Percentiles rank a stretch among this genome's conserved stretches.
These are phyloP conservation scores for Hofmannophila pseudospretella DNA, from an alignment of 2,888 invertebrate species.

Conservation along the genomic window DNA sequence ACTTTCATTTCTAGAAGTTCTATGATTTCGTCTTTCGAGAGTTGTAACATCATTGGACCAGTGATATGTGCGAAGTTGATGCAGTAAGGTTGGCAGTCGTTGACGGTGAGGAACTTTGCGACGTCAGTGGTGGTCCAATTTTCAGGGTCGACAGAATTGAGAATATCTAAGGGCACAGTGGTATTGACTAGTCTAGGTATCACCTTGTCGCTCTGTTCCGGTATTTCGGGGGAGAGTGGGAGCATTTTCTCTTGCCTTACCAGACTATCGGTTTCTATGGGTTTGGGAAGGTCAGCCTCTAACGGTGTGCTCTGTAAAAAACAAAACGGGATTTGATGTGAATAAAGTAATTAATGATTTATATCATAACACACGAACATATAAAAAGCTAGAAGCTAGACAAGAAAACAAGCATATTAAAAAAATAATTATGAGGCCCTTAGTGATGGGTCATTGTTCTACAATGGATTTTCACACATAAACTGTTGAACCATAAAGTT, in stretches of 20 bases:
- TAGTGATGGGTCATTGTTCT: too few relatives aligned
- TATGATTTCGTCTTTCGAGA: slow-evolving; percentile 94
- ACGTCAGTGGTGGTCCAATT: slow-evolving; percentile 90
- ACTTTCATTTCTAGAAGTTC: slow-evolving; percentile 95
- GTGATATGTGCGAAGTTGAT: slow-evolving; percentile 84
- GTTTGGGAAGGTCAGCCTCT: neutral
- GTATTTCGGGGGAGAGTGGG: slow-evolving; percentile 19
- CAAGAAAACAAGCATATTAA: too few relatives aligned
- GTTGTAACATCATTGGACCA: slow-evolving; percentile 86
- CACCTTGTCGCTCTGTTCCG: slow-evolving; percentile 55
- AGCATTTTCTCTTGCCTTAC: neutral
- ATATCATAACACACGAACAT: too few relatives aligned
- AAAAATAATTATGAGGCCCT: too few relatives aligned
- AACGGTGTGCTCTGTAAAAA: too few relatives aligned
- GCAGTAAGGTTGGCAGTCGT: slow-evolving; percentile 88
- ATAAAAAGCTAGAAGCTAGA: too few relatives aligned
- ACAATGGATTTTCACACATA: too few relatives aligned
- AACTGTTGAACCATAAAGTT: too few relatives aligned
- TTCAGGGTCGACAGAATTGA: slow-evolving; percentile 69
- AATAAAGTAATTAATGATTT: too few relatives aligned
- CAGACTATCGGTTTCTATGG: neutral
- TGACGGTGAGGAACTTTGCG: slow-evolving; percentile 91
- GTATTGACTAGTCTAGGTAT: slow-evolving; percentile 82
- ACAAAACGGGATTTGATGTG: too few relatives aligned
- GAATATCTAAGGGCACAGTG: slow-evolving; percentile 65